Conservation (phyloP, 2,888 invertebrate genomes). For the Metopia argyrocephala region DNA sequence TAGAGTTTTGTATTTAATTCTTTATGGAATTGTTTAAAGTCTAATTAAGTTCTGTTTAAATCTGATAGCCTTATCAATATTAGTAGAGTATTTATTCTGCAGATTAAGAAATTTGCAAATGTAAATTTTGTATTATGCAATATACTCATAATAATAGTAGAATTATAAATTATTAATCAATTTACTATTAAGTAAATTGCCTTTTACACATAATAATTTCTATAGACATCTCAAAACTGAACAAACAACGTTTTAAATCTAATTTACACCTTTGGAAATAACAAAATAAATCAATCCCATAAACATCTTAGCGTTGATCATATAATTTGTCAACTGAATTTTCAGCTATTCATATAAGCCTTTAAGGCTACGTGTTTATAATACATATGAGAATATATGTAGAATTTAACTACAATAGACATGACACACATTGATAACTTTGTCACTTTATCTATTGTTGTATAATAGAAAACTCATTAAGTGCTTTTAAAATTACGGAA, state of each 20-base stretch:
- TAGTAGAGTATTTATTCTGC: too few relatives aligned
- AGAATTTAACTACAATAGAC: not conserved
- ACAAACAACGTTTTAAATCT: not conserved
- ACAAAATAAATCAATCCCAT: not conserved
- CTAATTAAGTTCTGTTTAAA: too few relatives aligned
- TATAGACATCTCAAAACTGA: not conserved
- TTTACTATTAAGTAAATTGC: too few relatives aligned
- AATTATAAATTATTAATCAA: too few relatives aligned
- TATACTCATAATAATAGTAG: too few relatives aligned
- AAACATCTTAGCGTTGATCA: not conserved
- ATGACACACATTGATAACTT: conserved; percentile 37
- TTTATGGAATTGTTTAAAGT: too few relatives aligned
- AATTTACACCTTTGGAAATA: not conserved
- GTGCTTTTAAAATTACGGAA: conserved; percentile 25
- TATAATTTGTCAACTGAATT: not conserved
- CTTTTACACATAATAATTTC: too few relatives aligned
- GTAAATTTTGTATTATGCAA: too few relatives aligned
- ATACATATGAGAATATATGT: not conserved
- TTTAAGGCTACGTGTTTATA: not conserved
- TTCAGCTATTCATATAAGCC: not conserved
- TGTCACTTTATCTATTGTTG: conserved; percentile 16
- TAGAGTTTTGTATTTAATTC: too few relatives aligned
- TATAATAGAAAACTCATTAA: conserved; percentile 58
- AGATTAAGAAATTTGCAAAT: too few relatives aligned
- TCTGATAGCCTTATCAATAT: too few relatives aligned